Evolutionary conservation across 2,113 vertebrate genomes (phyloP).

Genomic region (Limnothrissa miodon): DNA sequence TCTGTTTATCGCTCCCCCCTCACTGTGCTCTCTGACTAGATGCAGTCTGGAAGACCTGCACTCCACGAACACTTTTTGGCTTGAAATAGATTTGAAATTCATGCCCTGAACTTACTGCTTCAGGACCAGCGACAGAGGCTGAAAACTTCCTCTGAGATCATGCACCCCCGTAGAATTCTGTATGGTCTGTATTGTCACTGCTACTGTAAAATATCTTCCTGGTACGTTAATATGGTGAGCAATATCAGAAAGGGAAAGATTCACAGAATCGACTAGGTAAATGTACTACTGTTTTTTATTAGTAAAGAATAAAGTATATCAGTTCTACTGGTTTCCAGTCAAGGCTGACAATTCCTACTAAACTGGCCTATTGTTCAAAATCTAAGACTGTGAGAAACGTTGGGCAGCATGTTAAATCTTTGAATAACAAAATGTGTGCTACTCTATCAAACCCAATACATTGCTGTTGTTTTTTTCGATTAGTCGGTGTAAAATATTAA

Average conservation of each 20-base stretch:
- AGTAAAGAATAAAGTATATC: too few relatives aligned
- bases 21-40: neutral
- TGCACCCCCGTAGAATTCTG: neutral
- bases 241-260: neutral
- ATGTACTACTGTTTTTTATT: too few relatives aligned
- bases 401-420: neutral
- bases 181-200: neutral
- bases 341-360: too few relatives aligned
- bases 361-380: too few relatives aligned
- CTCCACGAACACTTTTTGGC: neutral
- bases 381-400: too few relatives aligned
- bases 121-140: neutral
- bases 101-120: neutral
- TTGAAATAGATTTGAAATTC: neutral
- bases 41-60: neutral
- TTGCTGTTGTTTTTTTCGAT: neutral
- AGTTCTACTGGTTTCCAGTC: too few relatives aligned
- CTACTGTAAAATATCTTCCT: neutral
- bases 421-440: neutral
- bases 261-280: neutral
- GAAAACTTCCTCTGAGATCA: neutral
- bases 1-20: neutral
- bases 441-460: neutral
- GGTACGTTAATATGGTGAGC: neutral
- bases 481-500: neutral